Base-by-base conservation (phyloP, 2,888 invertebrate species). In the Tiphia femorata region DNA sequence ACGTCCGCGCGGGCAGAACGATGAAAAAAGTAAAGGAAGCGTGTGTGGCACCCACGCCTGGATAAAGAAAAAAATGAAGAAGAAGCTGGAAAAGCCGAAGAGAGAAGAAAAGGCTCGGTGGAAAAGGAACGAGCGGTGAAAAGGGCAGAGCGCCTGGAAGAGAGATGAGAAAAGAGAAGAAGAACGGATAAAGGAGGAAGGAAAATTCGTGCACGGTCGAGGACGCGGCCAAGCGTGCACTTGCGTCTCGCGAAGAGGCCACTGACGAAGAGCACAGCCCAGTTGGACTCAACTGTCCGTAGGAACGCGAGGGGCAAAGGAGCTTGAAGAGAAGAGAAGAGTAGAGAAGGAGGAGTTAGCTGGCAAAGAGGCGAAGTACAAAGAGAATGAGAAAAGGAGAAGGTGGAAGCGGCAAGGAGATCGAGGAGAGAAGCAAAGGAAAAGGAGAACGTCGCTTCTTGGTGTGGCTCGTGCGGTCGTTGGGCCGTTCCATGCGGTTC, bases 301-400 rank as follows among this genome's bases (percentile, higher is more conserved):
- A n/a, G 29, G 7, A 29, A 29, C n/a, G n/a, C n/a, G 29, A 29
- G 29, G 33, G 33, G 12, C 14, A 8, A 5, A 5, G 3, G 10
- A 2, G 29, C 7, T 7, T 33, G 33, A n/a, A 33, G 25, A 8
- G 25, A 8, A 25, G 25, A 8, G 25, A 25, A 8, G 25, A 8
- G 8, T 6, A 25, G 25, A 25, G 8, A 25, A 25, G 6, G 25
- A 6, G 25, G 6, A 8, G 6, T 8, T 25, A 25, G 25, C 6
- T 48, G 48, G 12, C 23, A 43, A 37, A 38, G 47, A 19, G 37
- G 46, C 48, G 41, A 37, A 40, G 16, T n/a, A n/a, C n/a, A n/a
- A 42, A 20, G 20, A 16, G 27, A 14, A 25, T 17, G 37, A 44
- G n/a, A 20, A 50, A 25, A 43, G 40, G 46, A 46, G 27, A 40